These are phyloP conservation scores for Thamnaconus septentrionalis DNA, from an alignment of 2,113 vertebrate species.

Conservation along the genomic window DNA sequence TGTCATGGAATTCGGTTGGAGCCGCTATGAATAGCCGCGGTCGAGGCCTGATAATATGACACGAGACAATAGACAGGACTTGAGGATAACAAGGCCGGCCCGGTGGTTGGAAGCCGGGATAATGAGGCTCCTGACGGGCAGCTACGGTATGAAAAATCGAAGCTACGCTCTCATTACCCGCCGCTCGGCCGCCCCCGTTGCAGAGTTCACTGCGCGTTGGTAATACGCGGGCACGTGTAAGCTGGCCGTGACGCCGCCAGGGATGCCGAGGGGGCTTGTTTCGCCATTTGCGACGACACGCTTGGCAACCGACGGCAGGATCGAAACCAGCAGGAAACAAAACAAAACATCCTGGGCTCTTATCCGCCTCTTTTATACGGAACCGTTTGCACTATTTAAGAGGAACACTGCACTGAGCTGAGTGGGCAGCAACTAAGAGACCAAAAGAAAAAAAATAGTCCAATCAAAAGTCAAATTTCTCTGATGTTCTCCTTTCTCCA, in stretches of 20 bases:
- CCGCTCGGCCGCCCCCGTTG: slow-evolving; percentile 32
- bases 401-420: too few species aligned
- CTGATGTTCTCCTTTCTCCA: too few species aligned
- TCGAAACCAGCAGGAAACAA: slow-evolving; percentile 1
- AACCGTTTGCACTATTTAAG: too few species aligned
- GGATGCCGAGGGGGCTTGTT: slow-evolving; percentile 43
- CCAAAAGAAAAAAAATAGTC: too few species aligned
- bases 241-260: too few species aligned
- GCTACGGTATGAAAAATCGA: slow-evolving; percentile 34
- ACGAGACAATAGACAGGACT: slow-evolving; percentile 56
- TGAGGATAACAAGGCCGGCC: slow-evolving; percentile 60
- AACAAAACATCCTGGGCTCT: too few species aligned
- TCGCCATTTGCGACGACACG: slow-evolving; percentile 38
- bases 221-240: slow-evolving; percentile 9
- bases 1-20: slow-evolving; percentile 14
- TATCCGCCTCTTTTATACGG: too few species aligned
- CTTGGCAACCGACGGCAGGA: slow-evolving; percentile 10
- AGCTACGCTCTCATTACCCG: slow-evolving; percentile 63
- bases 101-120: slow-evolving; percentile 52
- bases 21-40: slow-evolving; percentile 47
- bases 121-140: slow-evolving; percentile 68
- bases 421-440: too few species aligned
- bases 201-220: slow-evolving; percentile 25
- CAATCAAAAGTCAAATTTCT: too few species aligned
- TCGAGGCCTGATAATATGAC: slow-evolving; percentile 42